Conservation (phyloP, 1,140 invertebrate genomes). For the Ladona fulva region DNA sequence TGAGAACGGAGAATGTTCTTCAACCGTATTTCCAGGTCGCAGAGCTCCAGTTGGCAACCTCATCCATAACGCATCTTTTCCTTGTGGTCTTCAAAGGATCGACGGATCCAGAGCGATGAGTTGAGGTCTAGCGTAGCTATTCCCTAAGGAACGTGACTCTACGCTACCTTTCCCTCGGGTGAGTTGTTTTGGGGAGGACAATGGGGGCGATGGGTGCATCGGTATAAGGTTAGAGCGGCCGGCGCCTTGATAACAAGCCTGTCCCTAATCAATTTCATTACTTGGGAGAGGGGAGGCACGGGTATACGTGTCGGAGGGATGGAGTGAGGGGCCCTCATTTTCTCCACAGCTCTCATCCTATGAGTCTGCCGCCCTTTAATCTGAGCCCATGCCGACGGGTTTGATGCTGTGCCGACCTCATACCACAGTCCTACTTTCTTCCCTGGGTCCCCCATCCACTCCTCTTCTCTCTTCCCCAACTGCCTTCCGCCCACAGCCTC, state of each 20-base stretch:
- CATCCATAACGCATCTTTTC: too few species aligned
- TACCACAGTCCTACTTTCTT: background rate
- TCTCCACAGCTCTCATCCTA: background rate
- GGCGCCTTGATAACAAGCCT: slow-evolving; percentile 2
- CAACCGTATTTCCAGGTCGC: too few species aligned
- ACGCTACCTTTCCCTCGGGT: too few species aligned
- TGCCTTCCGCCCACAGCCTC: too few species aligned
- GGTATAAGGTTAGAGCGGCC: background rate
- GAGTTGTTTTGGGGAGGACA: background rate
- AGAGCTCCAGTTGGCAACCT: too few species aligned
- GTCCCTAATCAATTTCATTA: slow-evolving; percentile 10
- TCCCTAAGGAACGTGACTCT: too few species aligned
- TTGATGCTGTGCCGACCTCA: background rate
- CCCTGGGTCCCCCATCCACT: background rate
- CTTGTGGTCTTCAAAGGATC: too few species aligned
- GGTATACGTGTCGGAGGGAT: background rate
- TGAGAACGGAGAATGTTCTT: too few species aligned
- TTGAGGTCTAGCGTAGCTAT: too few species aligned
- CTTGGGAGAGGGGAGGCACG: background rate
- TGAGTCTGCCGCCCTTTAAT: background rate
- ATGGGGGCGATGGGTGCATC: background rate
- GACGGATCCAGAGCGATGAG: too few species aligned
- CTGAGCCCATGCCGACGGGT: background rate
- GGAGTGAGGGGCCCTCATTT: background rate
- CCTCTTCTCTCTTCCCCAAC: background rate